Evolutionary conservation across 1,140 invertebrate species (phyloP).

Genomic region (Idris sp.): DNA sequence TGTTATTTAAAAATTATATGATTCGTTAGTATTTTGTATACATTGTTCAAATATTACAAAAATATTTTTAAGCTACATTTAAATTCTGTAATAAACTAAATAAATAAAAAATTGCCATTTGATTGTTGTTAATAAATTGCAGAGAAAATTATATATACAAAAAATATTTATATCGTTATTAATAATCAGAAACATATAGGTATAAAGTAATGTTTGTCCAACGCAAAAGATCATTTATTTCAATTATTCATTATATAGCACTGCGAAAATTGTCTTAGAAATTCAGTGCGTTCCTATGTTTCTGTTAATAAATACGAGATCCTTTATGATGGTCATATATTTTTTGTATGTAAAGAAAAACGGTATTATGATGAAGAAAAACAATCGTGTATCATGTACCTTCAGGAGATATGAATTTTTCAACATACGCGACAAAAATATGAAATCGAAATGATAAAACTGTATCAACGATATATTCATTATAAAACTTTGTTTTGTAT

Average conservation of each 20-base stretch:
- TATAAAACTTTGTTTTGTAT: conserved; percentile 10
- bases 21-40: too few species aligned
- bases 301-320: conserved; percentile 33
- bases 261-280: conserved; percentile 32
- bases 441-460: conserved; percentile 13
- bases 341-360: conserved; percentile 24
- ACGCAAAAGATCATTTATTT: conserved; percentile 20
- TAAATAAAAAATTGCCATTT: too few species aligned
- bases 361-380: conserved; percentile 14
- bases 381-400: conserved; percentile 9
- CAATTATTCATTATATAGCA: conserved; percentile 29
- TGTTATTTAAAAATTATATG: too few species aligned
- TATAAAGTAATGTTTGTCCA: too few species aligned
- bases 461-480: conserved; percentile 7
- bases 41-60: too few species aligned
- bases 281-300: conserved; percentile 42
- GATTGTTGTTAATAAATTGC: too few species aligned
- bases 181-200: too few species aligned
- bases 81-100: too few species aligned
- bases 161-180: too few species aligned
- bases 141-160: too few species aligned
- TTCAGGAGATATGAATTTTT: conserved; percentile 30
- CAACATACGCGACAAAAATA: conserved; percentile 8
- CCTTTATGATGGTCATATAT: conserved; percentile 28
- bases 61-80: too few species aligned